Base-by-base conservation (phyloP, 2,888 invertebrate species). In the Drosophila acutilabella region DNA sequence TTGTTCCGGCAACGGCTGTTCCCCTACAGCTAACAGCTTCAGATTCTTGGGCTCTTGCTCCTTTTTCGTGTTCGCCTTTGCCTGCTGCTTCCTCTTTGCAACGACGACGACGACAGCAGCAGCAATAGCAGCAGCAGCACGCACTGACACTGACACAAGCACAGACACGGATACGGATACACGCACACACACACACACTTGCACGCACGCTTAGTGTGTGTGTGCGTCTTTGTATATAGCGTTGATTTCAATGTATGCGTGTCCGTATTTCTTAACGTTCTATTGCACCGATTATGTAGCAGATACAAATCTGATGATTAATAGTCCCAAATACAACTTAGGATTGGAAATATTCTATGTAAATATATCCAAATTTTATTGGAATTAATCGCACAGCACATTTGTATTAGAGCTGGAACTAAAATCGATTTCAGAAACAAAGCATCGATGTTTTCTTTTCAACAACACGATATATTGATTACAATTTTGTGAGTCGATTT, bases 181-280 rank as follows among this genome's bases (percentile, higher is more conserved):
- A 67, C 75, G 54, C 57, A 53, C 53, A 40, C 67, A 59, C 54
- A 67, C 75, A 58, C 58, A 48, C 62, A 65, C 76, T 50, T 36
- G 45, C 71, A 66, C 64, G 48, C 58, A 79, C 79, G 65, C 38
- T 58, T 44, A 16, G 50, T 54, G 65, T 57, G 77, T 70, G 74
- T 68, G 78, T 77, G 68, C 59, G 73, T 62, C 78, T 75, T 78
- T 73, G 62, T 65, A 75, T 72, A 64, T 72, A 57, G 52, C 58
- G 54, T 59, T 58, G 47, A 44, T 56, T 60, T 51, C 53, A 47
- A 42, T 47, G 58, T 51, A 47, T 67, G 51, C 45, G 42, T 52
- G 38, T 70, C 36, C 56, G 54, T 59, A 48, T 48, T 64, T 54
- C 14, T 54, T 53, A 6, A 18, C 30, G 33, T 40, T 59, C 47